Evolutionary conservation across 2,113 vertebrate genomes (phyloP).

Genomic region (Dromiciops gliroides): DNA sequence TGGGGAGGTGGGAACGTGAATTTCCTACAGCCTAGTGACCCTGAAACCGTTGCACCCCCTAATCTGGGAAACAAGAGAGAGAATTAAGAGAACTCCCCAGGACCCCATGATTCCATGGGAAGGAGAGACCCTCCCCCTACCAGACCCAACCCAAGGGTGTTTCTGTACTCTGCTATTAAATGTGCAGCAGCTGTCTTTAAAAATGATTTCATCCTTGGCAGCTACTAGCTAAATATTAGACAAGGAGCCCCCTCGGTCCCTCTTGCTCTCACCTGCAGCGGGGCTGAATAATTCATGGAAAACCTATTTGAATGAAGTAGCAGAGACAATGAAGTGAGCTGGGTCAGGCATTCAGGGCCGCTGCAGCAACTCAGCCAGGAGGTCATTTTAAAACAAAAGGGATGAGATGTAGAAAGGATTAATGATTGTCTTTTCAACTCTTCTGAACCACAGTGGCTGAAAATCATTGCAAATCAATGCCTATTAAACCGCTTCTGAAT

Average conservation of each 20-base stretch:
- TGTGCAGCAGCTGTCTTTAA: background rate
- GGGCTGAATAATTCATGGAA: conserved; percentile 50
- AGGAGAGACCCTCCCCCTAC: conserved; percentile 1
- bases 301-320: conserved; percentile 53
- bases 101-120: background rate
- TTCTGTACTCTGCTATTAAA: rapidly evolving
- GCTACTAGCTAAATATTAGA: background rate
- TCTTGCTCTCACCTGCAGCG: conserved; percentile 13
- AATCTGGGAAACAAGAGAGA: background rate
- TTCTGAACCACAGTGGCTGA: conserved; percentile 69
- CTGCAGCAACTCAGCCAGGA: conserved; percentile 39
- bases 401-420: conserved; percentile 73
- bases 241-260: background rate
- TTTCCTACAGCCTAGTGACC: background rate
- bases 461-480: conserved; percentile 75
- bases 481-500: conserved; percentile 74
- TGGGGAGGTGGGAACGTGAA: background rate
- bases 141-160: rapidly evolving
- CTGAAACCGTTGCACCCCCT: rapidly evolving
- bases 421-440: conserved; percentile 71
- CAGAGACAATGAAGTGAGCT: background rate
- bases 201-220: background rate
- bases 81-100: rapidly evolving
- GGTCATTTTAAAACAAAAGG: conserved; percentile 71
- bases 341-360: conserved; percentile 31